Evolutionary conservation across 2,888 invertebrate genomes (phyloP).

Genomic region (Athalia rosae): DNA sequence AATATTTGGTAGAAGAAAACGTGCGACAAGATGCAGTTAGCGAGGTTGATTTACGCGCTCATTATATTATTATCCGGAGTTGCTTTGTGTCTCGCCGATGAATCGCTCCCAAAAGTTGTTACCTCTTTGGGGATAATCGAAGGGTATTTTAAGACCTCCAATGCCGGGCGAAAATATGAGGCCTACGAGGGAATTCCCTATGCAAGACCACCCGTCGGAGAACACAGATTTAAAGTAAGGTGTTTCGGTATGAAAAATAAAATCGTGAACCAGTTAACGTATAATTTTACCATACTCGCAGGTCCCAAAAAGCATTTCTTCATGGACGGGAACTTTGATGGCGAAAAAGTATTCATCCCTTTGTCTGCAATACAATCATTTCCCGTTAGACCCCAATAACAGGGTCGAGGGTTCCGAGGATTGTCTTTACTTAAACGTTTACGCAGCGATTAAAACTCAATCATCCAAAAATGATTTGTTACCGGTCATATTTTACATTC

Average conservation of each 20-base stretch:
- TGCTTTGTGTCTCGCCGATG: neutral
- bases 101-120: constrained; percentile 54
- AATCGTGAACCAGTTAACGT: neutral
- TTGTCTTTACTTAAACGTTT: constrained; percentile 68
- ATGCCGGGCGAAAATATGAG: constrained; percentile 59
- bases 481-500: constrained; percentile 57
- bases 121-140: constrained; percentile 60
- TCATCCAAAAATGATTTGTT: constrained; percentile 11
- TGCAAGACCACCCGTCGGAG: constrained; percentile 63
- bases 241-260: neutral
- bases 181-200: constrained; percentile 68
- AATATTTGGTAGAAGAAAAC: too few species aligned
- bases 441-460: constrained; percentile 57
- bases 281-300: constrained; percentile 46
- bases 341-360: constrained; percentile 63
- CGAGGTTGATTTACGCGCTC: neutral
- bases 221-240: constrained; percentile 64
- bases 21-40: neutral
- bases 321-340: constrained; percentile 63
- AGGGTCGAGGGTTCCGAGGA: constrained; percentile 66
- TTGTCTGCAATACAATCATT: constrained; percentile 64
- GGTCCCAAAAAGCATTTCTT: constrained; percentile 60
- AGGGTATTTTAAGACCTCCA: constrained; percentile 61
- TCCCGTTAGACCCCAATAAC: constrained; percentile 52
- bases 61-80: neutral